Base-by-base conservation (phyloP, 1,140 invertebrate genomes). In the Frieseomelitta varia region DNA sequence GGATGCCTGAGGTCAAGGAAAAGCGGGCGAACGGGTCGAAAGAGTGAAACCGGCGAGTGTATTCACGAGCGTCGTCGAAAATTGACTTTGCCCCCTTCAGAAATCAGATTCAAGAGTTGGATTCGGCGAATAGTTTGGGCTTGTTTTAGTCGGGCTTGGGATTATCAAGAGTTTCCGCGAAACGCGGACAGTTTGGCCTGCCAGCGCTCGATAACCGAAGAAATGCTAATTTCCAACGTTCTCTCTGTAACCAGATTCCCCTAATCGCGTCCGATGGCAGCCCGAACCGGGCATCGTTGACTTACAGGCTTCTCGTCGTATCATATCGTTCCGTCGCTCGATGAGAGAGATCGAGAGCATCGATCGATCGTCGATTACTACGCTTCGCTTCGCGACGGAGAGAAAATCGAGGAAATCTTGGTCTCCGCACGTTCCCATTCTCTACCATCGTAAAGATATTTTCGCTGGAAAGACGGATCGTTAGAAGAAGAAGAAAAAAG, bases 191-290 rank as follows among this genome's bases (percentile, higher is more conserved):
- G 39, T 47, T 47, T 47, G 39, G 39, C 72, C 75, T 72, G 81
- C 72, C 30, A 27, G 24, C 19, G n/a, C 4, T 51, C 75, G 81
- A 84, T 79, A 72, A 27, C 21, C 12, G 65, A 27, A n/a, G 75
- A 72, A 71, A 79, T 79, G 67, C 47, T 78, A 84, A 83, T 83
- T 78, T 53, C 4, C 30, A 34, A 30, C n/a, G 19, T 34, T 12
- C 30, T 27, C 17, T 27, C 81, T 14, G 27, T 0, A 30, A 15
- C 12, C 58, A 51, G n/a, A 11, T 71, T 58, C 19, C 15, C 19
- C 34, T 47, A 65, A 77, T 77, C 30, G n/a, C 27, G 12, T 34
- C 39, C 51, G 14, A 65, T 53, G 67, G 53, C 21, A 30, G n/a
- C 0, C 53, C 3, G 53, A 17, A 17, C 55, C 55, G 17, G 55